Base-by-base conservation (phyloP, 2,797 vertebrate species). In the Channallabes apus region DNA sequence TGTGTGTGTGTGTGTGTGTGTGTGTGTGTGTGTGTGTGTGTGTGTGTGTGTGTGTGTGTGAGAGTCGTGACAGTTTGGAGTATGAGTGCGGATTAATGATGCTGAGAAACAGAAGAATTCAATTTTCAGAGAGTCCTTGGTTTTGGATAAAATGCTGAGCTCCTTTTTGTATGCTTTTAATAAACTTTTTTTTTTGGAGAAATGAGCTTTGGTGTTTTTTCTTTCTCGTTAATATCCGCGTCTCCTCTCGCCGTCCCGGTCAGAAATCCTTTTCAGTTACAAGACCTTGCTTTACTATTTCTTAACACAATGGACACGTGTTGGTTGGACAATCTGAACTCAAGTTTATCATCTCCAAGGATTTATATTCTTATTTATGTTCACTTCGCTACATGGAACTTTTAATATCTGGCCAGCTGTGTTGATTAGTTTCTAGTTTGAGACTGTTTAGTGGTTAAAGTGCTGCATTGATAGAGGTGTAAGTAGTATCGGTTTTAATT, bases 161-260 rank as follows among this genome's bases (percentile, higher is more conserved):
- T 78, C 61, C 41, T 86, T 90, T 41, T 89, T 88, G 71, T 87
- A 88, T 88, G 80, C 77, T 88, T 90, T 90, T 87, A 90, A 86
- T 90, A 88, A 90, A 90, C 76, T 20, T 51, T 20, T 20, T 38
- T 86, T 89, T 87, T 89, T 88, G n/a, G 29, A 73, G 4, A 87
- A 80, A 71, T 27, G 1, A 11, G 38, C 9, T 27, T 58, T 58
- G 51, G 6, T 24, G 20, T 67, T 24, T 41, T 51, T 62, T 1
- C 35, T 69, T 65, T 61, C 2, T 18, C 7, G 29, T 67, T 27
- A 56, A 7, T 46, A 62, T n/a, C 6, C 41, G 2, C 14, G 17
- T 29, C 4, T 11, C 0, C 2, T 80, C 11, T 80, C 11, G 35
- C 24, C 51, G 17, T 51, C 38, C 38, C 6, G 35, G 3, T 62